Conservation (phyloP, 2,797 vertebrate species). For the Melopsittacus undulatus region DNA sequence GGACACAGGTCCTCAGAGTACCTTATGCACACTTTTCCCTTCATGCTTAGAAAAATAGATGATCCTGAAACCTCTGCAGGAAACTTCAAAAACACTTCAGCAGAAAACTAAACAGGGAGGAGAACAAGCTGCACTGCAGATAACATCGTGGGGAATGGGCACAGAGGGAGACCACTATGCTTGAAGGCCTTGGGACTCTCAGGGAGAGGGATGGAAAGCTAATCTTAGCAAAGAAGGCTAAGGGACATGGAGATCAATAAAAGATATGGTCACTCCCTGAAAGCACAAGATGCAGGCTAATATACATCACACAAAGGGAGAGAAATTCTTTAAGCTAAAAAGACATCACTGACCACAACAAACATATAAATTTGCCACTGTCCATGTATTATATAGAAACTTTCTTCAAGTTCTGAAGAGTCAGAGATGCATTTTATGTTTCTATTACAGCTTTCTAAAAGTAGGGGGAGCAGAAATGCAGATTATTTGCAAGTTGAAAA, state of each 20-base stretch:
- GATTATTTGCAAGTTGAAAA: background rate
- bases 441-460: background rate
- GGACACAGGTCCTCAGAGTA: background rate
- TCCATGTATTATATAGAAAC: background rate
- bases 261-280: background rate
- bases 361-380: background rate
- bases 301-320: background rate
- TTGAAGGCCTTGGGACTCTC: background rate
- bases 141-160: background rate
- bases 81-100: background rate
- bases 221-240: background rate
- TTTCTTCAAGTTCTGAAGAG: background rate
- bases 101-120: background rate
- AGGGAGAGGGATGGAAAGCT: background rate
- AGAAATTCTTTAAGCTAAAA: background rate
- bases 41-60: background rate
- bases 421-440: background rate
- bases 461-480: background rate
- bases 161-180: background rate
- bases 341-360: background rate
- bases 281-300: background rate
- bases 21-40: accelerated
- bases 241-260: background rate
- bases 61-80: background rate
- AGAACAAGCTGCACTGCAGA: background rate